Conservation (phyloP, 2,113 vertebrate genomes). For the Phyllostomus hastatus region DNA sequence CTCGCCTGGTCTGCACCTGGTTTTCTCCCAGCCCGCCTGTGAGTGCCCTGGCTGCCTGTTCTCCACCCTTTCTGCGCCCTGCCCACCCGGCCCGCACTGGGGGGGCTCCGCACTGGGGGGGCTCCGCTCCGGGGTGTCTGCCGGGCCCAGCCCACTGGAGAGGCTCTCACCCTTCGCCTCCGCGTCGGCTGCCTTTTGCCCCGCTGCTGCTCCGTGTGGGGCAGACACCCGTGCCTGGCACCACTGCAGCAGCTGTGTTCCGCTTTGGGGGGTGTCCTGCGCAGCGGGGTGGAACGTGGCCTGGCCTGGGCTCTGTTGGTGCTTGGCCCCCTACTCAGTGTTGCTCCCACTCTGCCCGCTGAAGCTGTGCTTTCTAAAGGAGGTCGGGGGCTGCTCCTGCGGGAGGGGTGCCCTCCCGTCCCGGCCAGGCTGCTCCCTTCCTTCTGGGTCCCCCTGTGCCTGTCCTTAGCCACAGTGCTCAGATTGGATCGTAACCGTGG, state of each 20-base stretch:
- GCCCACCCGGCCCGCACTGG: too few relatives aligned
- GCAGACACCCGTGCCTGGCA: rapidly evolving
- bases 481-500: background rate
- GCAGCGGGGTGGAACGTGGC: rapidly evolving
- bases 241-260: rapidly evolving
- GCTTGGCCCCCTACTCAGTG: background rate
- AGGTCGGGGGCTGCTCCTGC: rapidly evolving
- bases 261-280: background rate
- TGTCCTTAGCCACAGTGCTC: background rate
- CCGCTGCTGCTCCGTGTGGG: background rate
- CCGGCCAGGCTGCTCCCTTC: background rate
- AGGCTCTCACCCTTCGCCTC: background rate
- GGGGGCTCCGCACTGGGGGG: too few relatives aligned
- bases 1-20: background rate
- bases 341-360: background rate
- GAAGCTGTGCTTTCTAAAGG: background rate
- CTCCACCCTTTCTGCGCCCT: rapidly evolving
- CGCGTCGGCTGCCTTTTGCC: rapidly evolving
- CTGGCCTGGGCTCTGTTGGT: rapidly evolving
- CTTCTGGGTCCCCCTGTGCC: background rate
- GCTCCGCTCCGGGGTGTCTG: background rate
- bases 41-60: too few relatives aligned
- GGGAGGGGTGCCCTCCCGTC: background rate
- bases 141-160: background rate
- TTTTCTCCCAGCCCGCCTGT: too few relatives aligned